These are phyloP conservation scores for Silvanus unidentatus DNA, from an alignment of 2,888 invertebrate species.

Conservation along the genomic window DNA sequence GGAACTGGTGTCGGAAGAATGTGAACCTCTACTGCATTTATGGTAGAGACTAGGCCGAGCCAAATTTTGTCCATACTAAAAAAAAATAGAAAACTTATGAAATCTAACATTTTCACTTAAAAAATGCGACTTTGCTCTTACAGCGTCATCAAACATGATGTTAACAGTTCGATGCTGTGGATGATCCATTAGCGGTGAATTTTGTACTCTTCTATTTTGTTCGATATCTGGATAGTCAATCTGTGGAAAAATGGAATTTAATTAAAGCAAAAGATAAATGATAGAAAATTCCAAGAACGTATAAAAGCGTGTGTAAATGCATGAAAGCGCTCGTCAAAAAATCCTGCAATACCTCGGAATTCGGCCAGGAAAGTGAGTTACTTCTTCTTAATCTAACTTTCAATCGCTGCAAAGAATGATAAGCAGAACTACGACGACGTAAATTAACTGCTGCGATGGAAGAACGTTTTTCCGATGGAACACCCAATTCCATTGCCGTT, in stretches of 20 bases:
- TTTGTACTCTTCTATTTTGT: constrained; percentile 38
- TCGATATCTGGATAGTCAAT: constrained; percentile 64
- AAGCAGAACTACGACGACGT: constrained; percentile 25
- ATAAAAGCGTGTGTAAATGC: no score
- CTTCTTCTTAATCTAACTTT: constrained; percentile 31
- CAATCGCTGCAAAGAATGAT: constrained; percentile 22
- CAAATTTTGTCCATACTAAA: constrained; percentile 42
- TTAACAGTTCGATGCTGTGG: constrained; percentile 39
- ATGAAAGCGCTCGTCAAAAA: background rate
- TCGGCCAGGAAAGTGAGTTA: constrained; percentile 42
- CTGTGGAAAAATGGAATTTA: constrained; percentile 47
- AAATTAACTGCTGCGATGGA: constrained; percentile 25
- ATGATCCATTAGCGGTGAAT: constrained; percentile 43
- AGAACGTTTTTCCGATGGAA: constrained; percentile 27
- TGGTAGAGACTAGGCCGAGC: constrained; percentile 68
- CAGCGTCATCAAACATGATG: constrained; percentile 43
- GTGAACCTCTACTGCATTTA: constrained; percentile 76
- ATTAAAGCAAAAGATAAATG: background rate
- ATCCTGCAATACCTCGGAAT: constrained; percentile 21
- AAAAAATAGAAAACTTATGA: no score
- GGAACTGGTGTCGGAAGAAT: constrained; percentile 91
- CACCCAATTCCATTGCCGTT: constrained; percentile 32
- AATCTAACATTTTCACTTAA: no score
- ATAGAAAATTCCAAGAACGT: no score
- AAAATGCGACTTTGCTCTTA: constrained; percentile 26